Evolutionary conservation across 2,113 vertebrate species (phyloP), one percentile per base, ranked within the genome.

Genomic region (Mastomys natalensis): DNA sequence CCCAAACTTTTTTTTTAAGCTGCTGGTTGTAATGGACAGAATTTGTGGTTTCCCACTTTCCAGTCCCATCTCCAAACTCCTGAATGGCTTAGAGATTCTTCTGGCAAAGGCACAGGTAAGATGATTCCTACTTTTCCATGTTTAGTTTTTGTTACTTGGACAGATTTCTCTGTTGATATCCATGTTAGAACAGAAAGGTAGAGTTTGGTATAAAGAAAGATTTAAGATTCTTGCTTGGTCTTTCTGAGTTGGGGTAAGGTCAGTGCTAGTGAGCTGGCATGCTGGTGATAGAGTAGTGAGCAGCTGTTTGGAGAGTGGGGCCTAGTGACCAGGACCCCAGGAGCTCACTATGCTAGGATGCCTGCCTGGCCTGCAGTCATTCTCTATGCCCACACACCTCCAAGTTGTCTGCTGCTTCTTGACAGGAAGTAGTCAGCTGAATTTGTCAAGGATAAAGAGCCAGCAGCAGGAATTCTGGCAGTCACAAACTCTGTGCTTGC

Each of bases 31-130:
- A 64, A 98, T 99, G 21, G 99, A 99, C 97, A 99, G 99, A 98
- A 99, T 99, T 95, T 87, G 91, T 97, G 97, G 98, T 87, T 99
- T 99, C 97, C 99, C 99, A 24, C 98, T 99, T 88, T 99, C 99
- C 92, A 99, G 99, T 98, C 99, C 99, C 17, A 98, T 99, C 77
- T 99, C 99, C 16, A 99, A 99, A 97, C 99, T 99, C 94, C 98
- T 99, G n/a, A 99, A 99, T 43, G 99, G 99, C 21, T 98, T 99
- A 97, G 99, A 99, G 98, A 99, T 99, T 95, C 99, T 99, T 91
- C 98, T 99, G 77, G 98, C 98, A 97, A 99, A 99, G 98, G 99
- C 99, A 62, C 99, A 99, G 98, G 99, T 99, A 97, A 98, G 98
- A 80, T 90, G 40, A 84, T 91, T 93, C 51, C 29, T 40, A 53